Base-by-base conservation (phyloP, 2,113 vertebrate species). In the Embiotoca jacksoni region DNA sequence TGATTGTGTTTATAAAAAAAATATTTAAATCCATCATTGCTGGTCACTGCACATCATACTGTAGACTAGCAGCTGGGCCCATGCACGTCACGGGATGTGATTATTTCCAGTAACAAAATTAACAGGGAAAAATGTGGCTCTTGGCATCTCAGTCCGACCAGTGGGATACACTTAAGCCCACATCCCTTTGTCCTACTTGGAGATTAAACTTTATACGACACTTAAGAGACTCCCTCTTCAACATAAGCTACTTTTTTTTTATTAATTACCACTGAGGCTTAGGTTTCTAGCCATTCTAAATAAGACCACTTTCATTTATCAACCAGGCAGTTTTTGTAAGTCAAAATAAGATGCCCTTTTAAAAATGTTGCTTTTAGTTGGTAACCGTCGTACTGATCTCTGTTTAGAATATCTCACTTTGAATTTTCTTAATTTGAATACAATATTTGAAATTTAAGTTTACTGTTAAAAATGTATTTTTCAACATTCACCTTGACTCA, bases 111-210 rank as follows among this genome's bases (percentile, higher is more conserved):
- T 84, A 78, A 88, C 58, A 80, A 89, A 83, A 85, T 80, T 88
- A 90, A 92, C 70, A 75, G 84, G 64, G 50, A 86, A 70, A 73
- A 83, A 61, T 54, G 36, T 60, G 59, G 68, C 68, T 90, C 57
- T 72, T 67, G 37, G 82, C 88, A 80, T 78, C 75, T 8, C 13
- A 79, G 72, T 80, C 74, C 56, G 77, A 73, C 89, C 71, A 62
- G 41, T 58, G 88, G 88, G 86, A 87, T 23, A 30, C 9, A 50
- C 78, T 83, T 68, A 85, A 91, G 85, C 84, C 84, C 75, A 84
- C 72, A 84, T 90, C 52, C 75, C 74, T 83, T 87, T 87, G 93
- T 89, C 87, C 93, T 91, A 93, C 88, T 94, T 93, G 88, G 84
- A 90, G 89, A 78, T 86, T 72, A 72, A 83, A 87, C 72, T 84